Base-by-base conservation (phyloP, 2,888 invertebrate genomes). In the Stomorhina lunata region DNA sequence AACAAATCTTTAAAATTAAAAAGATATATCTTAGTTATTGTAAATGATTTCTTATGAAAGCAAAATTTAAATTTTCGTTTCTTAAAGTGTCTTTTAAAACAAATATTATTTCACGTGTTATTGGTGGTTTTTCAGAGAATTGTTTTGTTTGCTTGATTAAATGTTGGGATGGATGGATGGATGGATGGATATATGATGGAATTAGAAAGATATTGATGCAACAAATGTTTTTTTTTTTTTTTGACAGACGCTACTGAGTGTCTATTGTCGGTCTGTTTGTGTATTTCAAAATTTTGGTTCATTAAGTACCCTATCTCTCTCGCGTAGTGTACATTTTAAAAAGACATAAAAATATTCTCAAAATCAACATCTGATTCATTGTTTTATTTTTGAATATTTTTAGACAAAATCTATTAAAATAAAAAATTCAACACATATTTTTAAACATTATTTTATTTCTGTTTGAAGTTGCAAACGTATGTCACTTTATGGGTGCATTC, bases 91-190 rank as follows among this genome's bases (percentile, higher is more conserved):
- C 50, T 45, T 50, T n/a, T 40, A 55, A 55, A 69, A 45, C 22
- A 68, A 81, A 81, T 81, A 81, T 81, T 81, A 63, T 53, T 72
- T 72, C 81, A 81, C 68, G 72, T 81, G 63, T 34, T 71, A n/a
- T n/a, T n/a, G n/a, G n/a, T n/a, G n/a, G n/a, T n/a, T n/a, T n/a
- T n/a, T 20, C 45, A 12, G 29, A 65, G 2, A 9, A 25, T 25
- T 32, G 32, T 25, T 5, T 37, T 61, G 34, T 22, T 22, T 50
- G 5, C 12, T 50, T 27, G 48, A 12, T 57, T 59, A 29, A 55
- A 15, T 40, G 12, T 29, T 15, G 27, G n/a, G n/a, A n/a, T n/a
- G n/a, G n/a, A n/a, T n/a, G n/a, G n/a, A n/a, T n/a, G n/a, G n/a
- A n/a, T n/a, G n/a, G n/a, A n/a, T n/a, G n/a, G n/a, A n/a, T n/a